Conservation (phyloP, 2,888 invertebrate genomes). For the Pandemis corylana region DNA sequence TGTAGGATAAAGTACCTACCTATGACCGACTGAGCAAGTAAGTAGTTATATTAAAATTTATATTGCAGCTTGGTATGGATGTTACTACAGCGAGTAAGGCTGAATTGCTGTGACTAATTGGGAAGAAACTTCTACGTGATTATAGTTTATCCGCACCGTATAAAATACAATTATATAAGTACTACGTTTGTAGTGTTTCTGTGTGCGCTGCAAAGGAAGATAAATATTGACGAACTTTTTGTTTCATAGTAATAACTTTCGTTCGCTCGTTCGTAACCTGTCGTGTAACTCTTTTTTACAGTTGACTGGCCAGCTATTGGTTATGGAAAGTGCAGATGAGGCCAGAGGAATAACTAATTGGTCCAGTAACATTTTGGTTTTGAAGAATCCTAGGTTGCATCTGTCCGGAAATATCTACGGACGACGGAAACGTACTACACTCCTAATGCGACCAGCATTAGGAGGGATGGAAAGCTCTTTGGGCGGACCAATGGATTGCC, state of each 20-base stretch:
- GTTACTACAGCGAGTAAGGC: not conserved
- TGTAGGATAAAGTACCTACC: not conserved
- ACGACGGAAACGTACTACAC: too few relatives aligned
- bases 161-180: not conserved
- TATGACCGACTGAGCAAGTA: conserved; percentile 1
- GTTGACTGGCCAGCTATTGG: too few relatives aligned
- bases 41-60: not conserved
- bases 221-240: not conserved
- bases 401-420: too few relatives aligned
- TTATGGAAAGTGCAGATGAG: too few relatives aligned
- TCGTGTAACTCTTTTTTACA: too few relatives aligned
- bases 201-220: not conserved
- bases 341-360: too few relatives aligned
- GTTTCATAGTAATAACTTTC: not conserved
- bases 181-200: not conserved
- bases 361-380: too few relatives aligned
- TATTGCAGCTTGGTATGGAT: not conserved
- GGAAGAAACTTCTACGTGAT: conserved; percentile 1
- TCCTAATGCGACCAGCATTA: too few relatives aligned
- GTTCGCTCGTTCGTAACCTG: too few relatives aligned
- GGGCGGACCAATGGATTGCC: too few relatives aligned
- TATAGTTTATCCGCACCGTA: not conserved
- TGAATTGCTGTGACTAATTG: not conserved
- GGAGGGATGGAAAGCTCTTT: too few relatives aligned
- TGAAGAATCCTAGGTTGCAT: too few relatives aligned